Evolutionary conservation across 2,113 vertebrate genomes (phyloP).

Genomic region (Smithornis capensis): DNA sequence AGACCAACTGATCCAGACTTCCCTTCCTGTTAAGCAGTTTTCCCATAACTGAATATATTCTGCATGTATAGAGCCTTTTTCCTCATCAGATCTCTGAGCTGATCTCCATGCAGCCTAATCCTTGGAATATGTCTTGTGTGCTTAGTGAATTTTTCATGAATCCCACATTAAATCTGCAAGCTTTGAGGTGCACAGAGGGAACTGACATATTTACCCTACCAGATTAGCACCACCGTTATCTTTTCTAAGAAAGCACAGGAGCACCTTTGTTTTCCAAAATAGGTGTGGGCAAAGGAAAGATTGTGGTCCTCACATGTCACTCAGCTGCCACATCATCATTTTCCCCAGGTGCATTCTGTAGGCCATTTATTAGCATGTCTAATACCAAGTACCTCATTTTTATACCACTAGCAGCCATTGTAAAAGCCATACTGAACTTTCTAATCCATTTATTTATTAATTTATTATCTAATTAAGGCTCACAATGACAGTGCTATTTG

Average conservation of each 20-base stretch:
- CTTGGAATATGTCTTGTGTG: not conserved
- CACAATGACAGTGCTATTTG: slow-evolving; percentile 72
- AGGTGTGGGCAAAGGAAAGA: not conserved
- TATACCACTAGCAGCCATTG: slow-evolving; percentile 13
- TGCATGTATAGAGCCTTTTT: not conserved
- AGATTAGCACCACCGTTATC: not conserved
- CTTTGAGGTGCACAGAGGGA: slow-evolving; percentile 11
- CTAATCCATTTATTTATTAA: slow-evolving; percentile 81
- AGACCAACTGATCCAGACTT: not conserved
- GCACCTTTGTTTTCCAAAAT: slow-evolving; percentile 29
- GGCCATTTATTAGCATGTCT: slow-evolving; percentile 46
- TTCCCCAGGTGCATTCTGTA: slow-evolving; percentile 10
- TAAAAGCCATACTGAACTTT: slow-evolving; percentile 58
- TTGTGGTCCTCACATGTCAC: not conserved
- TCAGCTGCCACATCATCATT: slow-evolving; percentile 10
- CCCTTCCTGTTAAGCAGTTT: not conserved
- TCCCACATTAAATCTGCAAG: slow-evolving; percentile 33
- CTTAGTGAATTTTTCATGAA: slow-evolving; percentile 60
- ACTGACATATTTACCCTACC: slow-evolving; percentile 43
- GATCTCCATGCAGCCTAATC: not conserved
- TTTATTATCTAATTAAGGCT: slow-evolving; percentile 80
- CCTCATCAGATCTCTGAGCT: not conserved
- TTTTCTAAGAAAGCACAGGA: slow-evolving; percentile 16
- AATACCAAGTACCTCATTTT: slow-evolving; percentile 47
- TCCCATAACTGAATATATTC: not conserved